These are phyloP conservation scores for Nerophis lumbriciformis DNA, from an alignment of 2,113 vertebrate species.

Conservation along the genomic window DNA sequence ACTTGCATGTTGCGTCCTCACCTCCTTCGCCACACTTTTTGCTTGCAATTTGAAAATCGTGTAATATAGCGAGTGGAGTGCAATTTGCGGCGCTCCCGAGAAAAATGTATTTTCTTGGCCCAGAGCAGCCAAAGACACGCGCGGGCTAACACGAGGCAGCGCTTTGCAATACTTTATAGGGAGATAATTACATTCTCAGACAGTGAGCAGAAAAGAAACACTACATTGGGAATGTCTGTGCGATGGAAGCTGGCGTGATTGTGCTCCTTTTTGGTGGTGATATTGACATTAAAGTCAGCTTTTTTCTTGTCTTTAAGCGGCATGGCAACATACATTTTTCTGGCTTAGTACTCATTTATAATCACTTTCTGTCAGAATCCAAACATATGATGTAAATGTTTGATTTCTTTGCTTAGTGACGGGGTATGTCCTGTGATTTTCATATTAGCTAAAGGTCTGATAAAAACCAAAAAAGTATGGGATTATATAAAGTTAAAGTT, in stretches of 20 bases:
- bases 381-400: too few relatives aligned
- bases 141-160: constrained; percentile 35
- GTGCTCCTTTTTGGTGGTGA: constrained; percentile 16
- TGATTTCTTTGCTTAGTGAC: too few relatives aligned
- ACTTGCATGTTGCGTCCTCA: background rate
- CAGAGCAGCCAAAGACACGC: constrained; percentile 32
- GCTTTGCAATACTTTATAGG: constrained; percentile 44
- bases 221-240: constrained; percentile 23
- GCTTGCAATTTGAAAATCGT: constrained; percentile 30
- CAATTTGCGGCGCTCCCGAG: constrained; percentile 8
- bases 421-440: too few relatives aligned
- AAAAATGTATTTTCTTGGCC: constrained; percentile 40
- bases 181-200: constrained; percentile 53
- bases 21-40: constrained; percentile 5
- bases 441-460: too few relatives aligned
- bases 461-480: too few relatives aligned
- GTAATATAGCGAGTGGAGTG: constrained; percentile 6
- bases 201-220: constrained; percentile 29
- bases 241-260: background rate
- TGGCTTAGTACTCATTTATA: background rate
- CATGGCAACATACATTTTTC: background rate
- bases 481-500: too few relatives aligned
- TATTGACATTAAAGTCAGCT: constrained; percentile 16
- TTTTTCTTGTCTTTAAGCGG: constrained; percentile 1
- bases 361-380: too few relatives aligned